Base-by-base conservation (phyloP, 1,140 invertebrate genomes). In the Hylaeus anthracinus region DNA sequence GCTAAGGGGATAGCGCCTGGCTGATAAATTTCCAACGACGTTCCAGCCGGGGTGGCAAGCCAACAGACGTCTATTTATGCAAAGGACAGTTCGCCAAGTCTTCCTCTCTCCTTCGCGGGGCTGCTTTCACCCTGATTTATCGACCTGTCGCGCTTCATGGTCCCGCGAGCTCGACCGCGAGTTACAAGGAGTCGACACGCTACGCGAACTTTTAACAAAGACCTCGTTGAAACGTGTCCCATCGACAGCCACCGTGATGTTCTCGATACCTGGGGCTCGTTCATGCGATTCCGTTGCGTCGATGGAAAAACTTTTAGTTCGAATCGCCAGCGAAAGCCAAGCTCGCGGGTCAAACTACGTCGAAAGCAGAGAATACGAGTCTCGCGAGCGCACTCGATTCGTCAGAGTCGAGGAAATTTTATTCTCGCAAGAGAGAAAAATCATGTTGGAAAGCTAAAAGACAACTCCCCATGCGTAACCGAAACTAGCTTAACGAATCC, bases 71-170 rank as follows among this genome's bases (percentile, higher is more conserved):
- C 58, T 78, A 78, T 78, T 78, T 78, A 72, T 53, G 64, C 67
- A 39, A 64, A 55, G 53, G 58, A 55, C 60, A 43, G 58, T 72
- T 64, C 43, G 76, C 67, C 61, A 45, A 71, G 26, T 26, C 67
- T 72, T n/a, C 53, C 15, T 12, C 37, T 1, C 45, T 51, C 61
- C 10, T n/a, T 3, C 58, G 9, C 39, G 26, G 26, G 26, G 26
- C n/a, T 26, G 15, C 41, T 60, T 63, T 51, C n/a, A 14, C 53
- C 39, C 39, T 65, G 67, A 78, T 78, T 78, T 72, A 72, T 78
- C 76, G 76, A 78, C 10, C 67, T 45, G 76, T 78, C 76, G 67
- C 48, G n/a, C n/a, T 78, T 55, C 76, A 78, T 43, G 76, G 76
- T 67, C 63, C 63, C 73, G 51, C 63, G 51, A 53, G 64, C 43